Conservation (phyloP, 2,797 vertebrate genomes). For the Menidia menidia region DNA sequence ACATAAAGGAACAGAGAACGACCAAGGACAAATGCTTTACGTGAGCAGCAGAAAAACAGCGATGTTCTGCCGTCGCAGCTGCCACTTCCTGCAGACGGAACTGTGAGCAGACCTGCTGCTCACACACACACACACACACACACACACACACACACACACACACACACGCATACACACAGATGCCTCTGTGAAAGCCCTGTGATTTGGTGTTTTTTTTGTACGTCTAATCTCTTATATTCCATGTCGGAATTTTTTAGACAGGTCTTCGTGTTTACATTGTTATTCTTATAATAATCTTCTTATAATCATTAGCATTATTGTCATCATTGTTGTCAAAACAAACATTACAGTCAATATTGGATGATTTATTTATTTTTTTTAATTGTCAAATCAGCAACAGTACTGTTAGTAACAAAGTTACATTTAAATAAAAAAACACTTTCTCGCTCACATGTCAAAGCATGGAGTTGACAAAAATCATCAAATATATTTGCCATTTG, state of each 20-base stretch:
- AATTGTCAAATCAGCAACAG: slow-evolving; percentile 34
- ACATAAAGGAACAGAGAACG: slow-evolving; percentile 27
- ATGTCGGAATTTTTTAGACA: too few species aligned
- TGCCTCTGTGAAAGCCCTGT: too few species aligned
- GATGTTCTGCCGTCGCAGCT: slow-evolving; percentile 12
- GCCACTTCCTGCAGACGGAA: slow-evolving; percentile 4
- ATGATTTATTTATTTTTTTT: slow-evolving; percentile 9
- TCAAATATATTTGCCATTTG: background rate
- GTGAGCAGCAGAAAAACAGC: slow-evolving; percentile 21
- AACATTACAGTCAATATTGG: background rate
- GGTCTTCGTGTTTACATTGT: background rate
- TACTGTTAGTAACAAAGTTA: slow-evolving; percentile 8
- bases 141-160: background rate
- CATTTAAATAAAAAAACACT: background rate
- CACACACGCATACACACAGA: background rate
- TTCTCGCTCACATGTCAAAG: background rate
- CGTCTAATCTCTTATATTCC: background rate
- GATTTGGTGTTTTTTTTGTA: too few species aligned
- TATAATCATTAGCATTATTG: background rate
- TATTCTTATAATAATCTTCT: background rate
- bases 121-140: background rate
- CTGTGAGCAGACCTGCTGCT: slow-evolving; percentile 1
- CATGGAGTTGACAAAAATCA: background rate
- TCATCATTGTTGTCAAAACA: background rate
- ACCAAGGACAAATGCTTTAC: slow-evolving; percentile 57